phyloP scores from a whole-genome alignment of 1,140 invertebrate species.

The Lasioglossum baleicum region DNA sequence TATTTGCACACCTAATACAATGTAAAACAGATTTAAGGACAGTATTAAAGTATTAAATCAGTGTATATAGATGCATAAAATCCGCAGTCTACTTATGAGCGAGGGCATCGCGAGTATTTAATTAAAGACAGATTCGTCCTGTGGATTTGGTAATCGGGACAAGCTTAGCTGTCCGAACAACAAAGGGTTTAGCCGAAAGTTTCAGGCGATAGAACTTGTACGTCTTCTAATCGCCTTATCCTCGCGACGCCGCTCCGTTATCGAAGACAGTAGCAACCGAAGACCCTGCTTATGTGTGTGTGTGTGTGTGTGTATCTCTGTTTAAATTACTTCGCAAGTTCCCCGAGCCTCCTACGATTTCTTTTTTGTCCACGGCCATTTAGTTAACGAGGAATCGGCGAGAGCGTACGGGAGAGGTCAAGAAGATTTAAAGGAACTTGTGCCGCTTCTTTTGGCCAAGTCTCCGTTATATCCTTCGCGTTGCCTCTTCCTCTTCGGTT shows the following conservation, averaged over 20 bases:
- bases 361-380: slow-evolving; percentile 38
- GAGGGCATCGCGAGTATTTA: not conserved
- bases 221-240: slow-evolving; percentile 48
- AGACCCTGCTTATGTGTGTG: slow-evolving; percentile 13
- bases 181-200: slow-evolving; percentile 19
- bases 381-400: slow-evolving; percentile 58
- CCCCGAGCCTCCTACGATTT: not conserved
- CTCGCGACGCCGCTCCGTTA: not conserved
- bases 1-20: no score
- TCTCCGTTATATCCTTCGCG: slow-evolving; percentile 12
- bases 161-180: not conserved
- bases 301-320: slow-evolving; percentile 29
- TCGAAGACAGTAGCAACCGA: slow-evolving; percentile 6
- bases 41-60: no score
- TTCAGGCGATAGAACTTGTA: slow-evolving; percentile 33
- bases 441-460: slow-evolving; percentile 9
- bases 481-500: not conserved
- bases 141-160: slow-evolving; percentile 7
- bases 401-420: not conserved
- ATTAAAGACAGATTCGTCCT: not conserved
- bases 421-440: slow-evolving; percentile 47
- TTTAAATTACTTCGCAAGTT: slow-evolving; percentile 54
- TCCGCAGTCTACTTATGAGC: no score
- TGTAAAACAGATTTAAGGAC: no score
- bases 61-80: no score